Evolutionary conservation across 2,888 invertebrate species (phyloP), one percentile per base, ranked within the genome.

Genomic region (Netelia inedita): DNA sequence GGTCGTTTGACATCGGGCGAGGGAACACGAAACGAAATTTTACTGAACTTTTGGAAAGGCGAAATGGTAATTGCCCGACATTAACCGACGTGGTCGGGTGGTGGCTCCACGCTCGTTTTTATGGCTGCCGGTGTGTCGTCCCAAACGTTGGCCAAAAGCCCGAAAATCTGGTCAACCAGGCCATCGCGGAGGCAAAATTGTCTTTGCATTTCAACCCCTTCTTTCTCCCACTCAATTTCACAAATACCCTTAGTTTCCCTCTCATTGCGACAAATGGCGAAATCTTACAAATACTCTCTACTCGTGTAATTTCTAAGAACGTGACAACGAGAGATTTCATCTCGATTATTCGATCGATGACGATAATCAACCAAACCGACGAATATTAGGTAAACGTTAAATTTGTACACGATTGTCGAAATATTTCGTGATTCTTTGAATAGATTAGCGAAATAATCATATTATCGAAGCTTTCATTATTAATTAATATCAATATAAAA

Each of bases 11-110:
- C 3, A 28, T 28, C 28, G 28, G 28, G 28, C 28, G 28, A 28
- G 28, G 5, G 28, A 28, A 28, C 28, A 5, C 28, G 28, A 28
- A 28, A 28, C 28, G 28, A 28, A 28, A 28, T 28, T 28, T 28
- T 28, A 5, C 28, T 28, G 3, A 28, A 28, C 28, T 28, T 28
- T 28, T 3, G 28, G 28, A 46, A 46, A 46, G 46, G 46, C 14
- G 14, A 46, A 14, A 69, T 69, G 10, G 19, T 59, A 72, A 72
- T 72, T 72, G 72, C 57, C 72, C 19, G 43, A 72, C 57, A 59
- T 72, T 72, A 72, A 72, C 57, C 41, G 19, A 57, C 55, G 72
- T 41, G n/a, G 57, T 8, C 14, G 16, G 55, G 23, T 14, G n/a
- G 21, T 23, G n/a, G 43, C 43, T 66, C 5, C 21, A 19, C 53